phyloP scores from a whole-genome alignment of 2,888 invertebrate genomes.

The Copidosoma aretas region DNA sequence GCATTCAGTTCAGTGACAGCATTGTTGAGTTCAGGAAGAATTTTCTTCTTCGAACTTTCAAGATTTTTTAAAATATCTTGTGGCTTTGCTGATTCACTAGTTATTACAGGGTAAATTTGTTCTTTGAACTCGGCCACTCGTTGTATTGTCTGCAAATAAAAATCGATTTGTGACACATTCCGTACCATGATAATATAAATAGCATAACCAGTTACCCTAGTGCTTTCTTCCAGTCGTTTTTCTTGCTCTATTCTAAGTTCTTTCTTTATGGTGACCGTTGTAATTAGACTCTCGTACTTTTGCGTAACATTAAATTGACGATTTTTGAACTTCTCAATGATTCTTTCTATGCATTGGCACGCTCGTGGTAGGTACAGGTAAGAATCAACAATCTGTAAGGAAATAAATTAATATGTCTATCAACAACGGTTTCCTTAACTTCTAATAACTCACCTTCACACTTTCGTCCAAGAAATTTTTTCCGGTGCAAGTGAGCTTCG shows the following conservation, averaged over 20 bases:
- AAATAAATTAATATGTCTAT: background rate
- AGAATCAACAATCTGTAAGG: slow-evolving; percentile 69
- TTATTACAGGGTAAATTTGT: slow-evolving; percentile 78
- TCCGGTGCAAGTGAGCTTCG: slow-evolving; percentile 72
- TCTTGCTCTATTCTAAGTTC: slow-evolving; percentile 63
- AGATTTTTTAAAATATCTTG: slow-evolving; percentile 67
- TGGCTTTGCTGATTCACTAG: slow-evolving; percentile 69
- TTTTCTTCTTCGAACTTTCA: slow-evolving; percentile 66
- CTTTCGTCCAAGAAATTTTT: slow-evolving; percentile 72
- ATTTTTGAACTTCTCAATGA: slow-evolving; percentile 72
- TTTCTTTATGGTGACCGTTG: slow-evolving; percentile 65
- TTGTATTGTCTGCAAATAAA: slow-evolving; percentile 67
- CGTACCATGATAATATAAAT: too few species aligned
- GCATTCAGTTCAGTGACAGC: slow-evolving; percentile 74
- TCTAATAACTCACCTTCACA: slow-evolving; percentile 58
- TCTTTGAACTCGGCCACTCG: slow-evolving; percentile 74
- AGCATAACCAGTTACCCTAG: slow-evolving; percentile 54
- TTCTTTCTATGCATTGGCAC: slow-evolving; percentile 71
- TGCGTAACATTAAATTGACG: slow-evolving; percentile 72
- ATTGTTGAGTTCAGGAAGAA: slow-evolving; percentile 69
- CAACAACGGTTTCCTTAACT: background rate
- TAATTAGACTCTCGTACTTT: slow-evolving; percentile 76
- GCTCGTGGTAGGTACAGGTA: slow-evolving; percentile 74
- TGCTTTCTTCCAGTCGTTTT: slow-evolving; percentile 62
- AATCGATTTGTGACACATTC: background rate